phyloP scores from a whole-genome alignment of 2,113 vertebrate species.

The Lophius piscatorius region DNA sequence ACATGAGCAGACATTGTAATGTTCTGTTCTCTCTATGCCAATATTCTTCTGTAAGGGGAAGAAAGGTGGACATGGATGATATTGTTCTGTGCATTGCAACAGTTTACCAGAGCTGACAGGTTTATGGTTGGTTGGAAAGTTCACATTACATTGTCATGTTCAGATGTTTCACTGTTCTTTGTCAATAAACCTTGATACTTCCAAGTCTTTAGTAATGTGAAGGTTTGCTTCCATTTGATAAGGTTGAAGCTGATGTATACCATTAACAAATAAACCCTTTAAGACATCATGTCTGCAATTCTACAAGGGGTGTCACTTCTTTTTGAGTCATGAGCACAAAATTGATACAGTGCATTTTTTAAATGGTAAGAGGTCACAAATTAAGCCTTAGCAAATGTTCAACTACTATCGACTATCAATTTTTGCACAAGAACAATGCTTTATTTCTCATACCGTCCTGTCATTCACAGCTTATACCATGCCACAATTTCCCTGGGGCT shows the following conservation, averaged over 20 bases:
- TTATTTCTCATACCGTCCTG: no score
- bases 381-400: no score
- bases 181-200: background rate
- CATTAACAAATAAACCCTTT: background rate
- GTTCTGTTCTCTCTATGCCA: conserved; percentile 6
- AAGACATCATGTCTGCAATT: background rate
- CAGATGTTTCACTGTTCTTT: background rate
- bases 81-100: background rate
- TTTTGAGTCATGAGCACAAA: background rate
- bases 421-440: no score
- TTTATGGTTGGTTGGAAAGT: background rate
- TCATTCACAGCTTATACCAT: no score
- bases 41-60: background rate
- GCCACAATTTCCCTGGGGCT: no score
- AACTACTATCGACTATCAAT: no score
- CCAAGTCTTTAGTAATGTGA: background rate
- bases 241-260: background rate
- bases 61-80: background rate
- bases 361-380: no score
- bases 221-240: background rate
- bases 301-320: no score
- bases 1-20: conserved; percentile 14
- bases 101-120: background rate
- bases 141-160: conserved; percentile 4
- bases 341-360: no score